Evolutionary conservation across 2,797 vertebrate genomes (phyloP).

Genomic region (Dermochelys coriacea): DNA sequence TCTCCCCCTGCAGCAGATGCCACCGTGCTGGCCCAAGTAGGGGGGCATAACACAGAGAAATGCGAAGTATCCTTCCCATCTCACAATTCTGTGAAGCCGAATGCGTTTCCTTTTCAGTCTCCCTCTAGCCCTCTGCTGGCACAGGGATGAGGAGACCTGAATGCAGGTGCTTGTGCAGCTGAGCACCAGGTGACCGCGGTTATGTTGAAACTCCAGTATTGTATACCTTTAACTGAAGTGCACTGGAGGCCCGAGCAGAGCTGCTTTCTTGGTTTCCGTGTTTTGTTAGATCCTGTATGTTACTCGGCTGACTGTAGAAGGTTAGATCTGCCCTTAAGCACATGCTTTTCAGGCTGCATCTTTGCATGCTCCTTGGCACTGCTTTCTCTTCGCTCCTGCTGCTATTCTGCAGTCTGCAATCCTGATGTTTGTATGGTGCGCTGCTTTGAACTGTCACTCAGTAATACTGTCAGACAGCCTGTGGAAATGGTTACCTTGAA

Average conservation of each 20-base stretch:
- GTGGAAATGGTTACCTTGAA: background rate
- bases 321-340: constrained; percentile 38
- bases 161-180: constrained; percentile 30
- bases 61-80: background rate
- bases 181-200: background rate
- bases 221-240: constrained; percentile 44
- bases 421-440: background rate
- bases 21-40: background rate
- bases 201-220: constrained; percentile 29
- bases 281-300: background rate
- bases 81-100: background rate
- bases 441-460: background rate
- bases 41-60: constrained; percentile 14
- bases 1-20: background rate
- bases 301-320: background rate
- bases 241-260: background rate
- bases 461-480: background rate
- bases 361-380: background rate
- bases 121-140: constrained; percentile 32
- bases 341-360: background rate
- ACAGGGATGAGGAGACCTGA: constrained; percentile 26
- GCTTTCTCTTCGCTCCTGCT: background rate
- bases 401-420: background rate
- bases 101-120: background rate
- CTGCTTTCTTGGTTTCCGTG: constrained; percentile 17